A percentile compares a stretch with the other conserved stretches of the same genome.
phyloP scores from a whole-genome alignment of 2,113 vertebrate species.

The Seriola quinqueradiata region DNA sequence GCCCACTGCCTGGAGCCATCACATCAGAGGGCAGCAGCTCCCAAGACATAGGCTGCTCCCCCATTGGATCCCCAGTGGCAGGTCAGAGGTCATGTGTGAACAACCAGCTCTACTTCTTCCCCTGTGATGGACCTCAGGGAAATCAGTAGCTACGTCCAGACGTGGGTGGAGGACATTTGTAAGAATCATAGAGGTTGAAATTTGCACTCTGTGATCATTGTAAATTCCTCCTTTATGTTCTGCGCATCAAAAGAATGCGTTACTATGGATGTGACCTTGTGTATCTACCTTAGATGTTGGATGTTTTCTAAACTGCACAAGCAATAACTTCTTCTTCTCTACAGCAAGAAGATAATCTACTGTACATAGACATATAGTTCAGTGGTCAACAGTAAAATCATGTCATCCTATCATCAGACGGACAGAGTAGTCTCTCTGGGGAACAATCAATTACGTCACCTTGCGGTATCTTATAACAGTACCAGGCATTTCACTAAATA shows the following conservation, averaged over 20 bases:
- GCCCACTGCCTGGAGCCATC: conserved; percentile 84
- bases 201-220: conserved; percentile 74
- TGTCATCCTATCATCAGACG: background rate
- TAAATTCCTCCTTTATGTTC: conserved; percentile 63
- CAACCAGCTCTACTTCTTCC: conserved; percentile 74
- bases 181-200: conserved; percentile 77
- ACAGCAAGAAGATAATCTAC: background rate
- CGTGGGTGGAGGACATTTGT: conserved; percentile 80
- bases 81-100: conserved; percentile 80
- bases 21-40: conserved; percentile 82
- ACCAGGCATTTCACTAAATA: background rate
- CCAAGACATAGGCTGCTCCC: conserved; percentile 68
- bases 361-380: background rate
- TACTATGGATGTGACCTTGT: conserved; percentile 34
- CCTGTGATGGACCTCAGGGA: conserved; percentile 77
- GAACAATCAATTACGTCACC: conserved; percentile 7
- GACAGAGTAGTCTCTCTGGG: background rate
- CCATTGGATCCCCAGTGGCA: conserved; percentile 72
- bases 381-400: conserved; percentile 11
- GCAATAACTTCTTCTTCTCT: conserved; percentile 5
- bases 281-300: conserved; percentile 21
- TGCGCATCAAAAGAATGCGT: conserved; percentile 48
- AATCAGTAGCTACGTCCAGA: conserved; percentile 70
- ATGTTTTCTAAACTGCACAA: conserved; percentile 21
- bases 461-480: background rate